A percentile compares a stretch with the other conserved stretches of the same genome.
These are phyloP conservation scores for Lordiphosa mommai DNA, from an alignment of 1,140 invertebrate species.

Conservation along the genomic window DNA sequence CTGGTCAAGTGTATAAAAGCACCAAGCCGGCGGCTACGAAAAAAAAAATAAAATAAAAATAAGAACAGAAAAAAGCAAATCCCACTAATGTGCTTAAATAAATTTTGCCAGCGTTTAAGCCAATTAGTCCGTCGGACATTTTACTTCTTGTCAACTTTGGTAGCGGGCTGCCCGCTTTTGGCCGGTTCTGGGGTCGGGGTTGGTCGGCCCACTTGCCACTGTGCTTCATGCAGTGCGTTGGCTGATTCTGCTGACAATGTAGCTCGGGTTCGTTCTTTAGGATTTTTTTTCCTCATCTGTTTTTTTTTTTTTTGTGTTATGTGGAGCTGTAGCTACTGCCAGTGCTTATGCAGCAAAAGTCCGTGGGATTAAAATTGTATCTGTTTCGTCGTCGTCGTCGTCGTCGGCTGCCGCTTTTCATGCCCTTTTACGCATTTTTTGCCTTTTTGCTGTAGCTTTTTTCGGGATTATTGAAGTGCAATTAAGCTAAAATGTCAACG, in stretches of 20 bases:
- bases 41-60: conserved; percentile 18
- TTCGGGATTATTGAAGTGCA: conserved; percentile 79
- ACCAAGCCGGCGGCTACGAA: conserved; percentile 8
- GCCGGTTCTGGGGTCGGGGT: conserved; percentile 49
- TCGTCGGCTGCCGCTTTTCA: conserved; percentile 70
- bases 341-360: conserved; percentile 76
- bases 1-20: conserved; percentile 39
- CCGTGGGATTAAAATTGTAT: conserved; percentile 77
- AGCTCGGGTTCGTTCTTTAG: conserved; percentile 36
- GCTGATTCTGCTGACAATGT: conserved; percentile 13
- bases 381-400: conserved; percentile 29
- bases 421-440: conserved; percentile 77
- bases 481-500: conserved; percentile 79
- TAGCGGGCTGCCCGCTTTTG: conserved; percentile 50
- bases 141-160: conserved; percentile 79
- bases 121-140: conserved; percentile 80
- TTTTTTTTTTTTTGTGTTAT: conserved; percentile 16
- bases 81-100: conserved; percentile 80
- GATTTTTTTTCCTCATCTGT: too few relatives aligned
- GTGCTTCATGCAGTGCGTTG: conserved; percentile 29
- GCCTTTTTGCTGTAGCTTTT: conserved; percentile 63
- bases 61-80: conserved; percentile 63
- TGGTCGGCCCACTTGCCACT: conserved; percentile 48
- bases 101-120: conserved; percentile 79
- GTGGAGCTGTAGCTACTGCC: conserved; percentile 14